These are phyloP conservation scores for Sceloporus undulatus DNA, from an alignment of 2,113 vertebrate species.

Conservation along the genomic window DNA sequence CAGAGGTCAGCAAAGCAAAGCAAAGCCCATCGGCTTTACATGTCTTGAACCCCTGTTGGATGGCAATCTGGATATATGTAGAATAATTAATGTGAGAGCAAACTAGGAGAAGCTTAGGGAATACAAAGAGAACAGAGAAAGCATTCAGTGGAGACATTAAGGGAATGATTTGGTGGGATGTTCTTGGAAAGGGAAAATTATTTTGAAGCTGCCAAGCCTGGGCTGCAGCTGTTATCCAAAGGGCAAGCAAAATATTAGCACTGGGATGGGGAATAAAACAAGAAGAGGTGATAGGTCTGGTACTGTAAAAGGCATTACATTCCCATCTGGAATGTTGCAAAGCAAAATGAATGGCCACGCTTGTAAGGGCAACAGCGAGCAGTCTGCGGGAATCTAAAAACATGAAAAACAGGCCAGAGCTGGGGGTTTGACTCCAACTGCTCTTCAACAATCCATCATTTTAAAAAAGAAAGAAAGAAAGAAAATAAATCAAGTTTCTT, in stretches of 20 bases:
- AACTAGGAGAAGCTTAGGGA: background rate
- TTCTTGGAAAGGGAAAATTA: background rate
- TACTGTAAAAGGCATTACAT: slow-evolving; percentile 16
- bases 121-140: background rate
- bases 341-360: background rate
- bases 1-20: slow-evolving; percentile 1
- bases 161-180: background rate
- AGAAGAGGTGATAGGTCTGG: slow-evolving; percentile 11
- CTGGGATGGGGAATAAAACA: slow-evolving; percentile 7
- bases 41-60: background rate
- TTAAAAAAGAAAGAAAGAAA: too few relatives aligned
- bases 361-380: background rate
- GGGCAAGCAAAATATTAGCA: slow-evolving; percentile 19
- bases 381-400: background rate
- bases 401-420: background rate
- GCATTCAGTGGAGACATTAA: slow-evolving; percentile 12
- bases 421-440: background rate
- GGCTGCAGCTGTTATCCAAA: slow-evolving; percentile 25
- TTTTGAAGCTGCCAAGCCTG: background rate
- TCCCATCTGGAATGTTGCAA: slow-evolving; percentile 31
- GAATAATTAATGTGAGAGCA: slow-evolving; percentile 18
- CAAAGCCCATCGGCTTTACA: background rate
- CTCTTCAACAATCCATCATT: background rate
- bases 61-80: slow-evolving; percentile 2
- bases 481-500: background rate